Conservation (phyloP, 2,797 vertebrate species). For the Columba guinea region DNA sequence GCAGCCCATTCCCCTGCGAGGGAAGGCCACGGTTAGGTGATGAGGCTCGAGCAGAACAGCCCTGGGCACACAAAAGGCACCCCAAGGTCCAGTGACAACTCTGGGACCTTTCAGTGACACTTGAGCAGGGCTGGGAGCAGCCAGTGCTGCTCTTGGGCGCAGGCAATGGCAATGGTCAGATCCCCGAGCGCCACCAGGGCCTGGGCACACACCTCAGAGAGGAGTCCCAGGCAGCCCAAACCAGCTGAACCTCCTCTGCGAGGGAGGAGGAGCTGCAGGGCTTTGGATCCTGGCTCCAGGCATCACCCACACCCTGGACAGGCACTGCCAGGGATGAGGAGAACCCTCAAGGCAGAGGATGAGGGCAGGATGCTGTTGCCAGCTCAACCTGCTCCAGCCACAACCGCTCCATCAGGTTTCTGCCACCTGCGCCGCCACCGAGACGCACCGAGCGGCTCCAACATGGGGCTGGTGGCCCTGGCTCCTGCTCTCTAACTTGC, state of each 20-base stretch:
- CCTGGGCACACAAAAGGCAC: not conserved
- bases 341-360: not conserved
- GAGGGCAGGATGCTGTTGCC: rapidly evolving
- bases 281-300: not conserved
- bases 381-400: not conserved
- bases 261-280: rapidly evolving
- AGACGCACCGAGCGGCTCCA: rapidly evolving
- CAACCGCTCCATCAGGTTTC: not conserved
- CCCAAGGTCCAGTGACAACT: not conserved
- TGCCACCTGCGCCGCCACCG: not conserved
- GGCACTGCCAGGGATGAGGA: not conserved
- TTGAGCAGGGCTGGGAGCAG: not conserved
- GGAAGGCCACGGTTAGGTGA: rapidly evolving
- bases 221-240: not conserved
- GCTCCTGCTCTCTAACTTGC: rapidly evolving
- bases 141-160: not conserved
- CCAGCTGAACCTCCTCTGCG: not conserved
- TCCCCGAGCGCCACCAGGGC: not conserved
- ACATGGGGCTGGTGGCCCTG: rapidly evolving
- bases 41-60: not conserved
- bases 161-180: rapidly evolving
- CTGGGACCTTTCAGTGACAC: not conserved
- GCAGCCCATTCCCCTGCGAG: not conserved
- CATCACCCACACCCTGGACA: not conserved
- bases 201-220: rapidly evolving